phyloP scores from a whole-genome alignment of 2,888 invertebrate species.

The Alsophila aescularia region DNA sequence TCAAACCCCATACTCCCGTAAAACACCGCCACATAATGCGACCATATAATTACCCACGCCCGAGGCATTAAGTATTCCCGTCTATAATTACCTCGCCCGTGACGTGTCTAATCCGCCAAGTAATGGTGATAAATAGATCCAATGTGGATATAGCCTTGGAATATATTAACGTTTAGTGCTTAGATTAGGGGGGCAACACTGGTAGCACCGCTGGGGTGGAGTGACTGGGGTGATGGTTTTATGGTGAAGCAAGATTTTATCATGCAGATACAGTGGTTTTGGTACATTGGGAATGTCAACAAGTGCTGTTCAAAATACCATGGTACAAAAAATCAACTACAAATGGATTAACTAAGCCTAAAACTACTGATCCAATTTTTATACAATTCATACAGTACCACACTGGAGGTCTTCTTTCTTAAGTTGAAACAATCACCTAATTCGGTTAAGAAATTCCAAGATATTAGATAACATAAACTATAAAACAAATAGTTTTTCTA shows the following conservation, averaged over 20 bases:
- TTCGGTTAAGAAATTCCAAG: too few relatives aligned
- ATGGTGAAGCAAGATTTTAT: background rate
- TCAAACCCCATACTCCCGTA: slow-evolving; percentile 1
- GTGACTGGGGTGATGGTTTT: background rate
- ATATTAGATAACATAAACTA: too few relatives aligned
- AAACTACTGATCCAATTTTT: too few relatives aligned
- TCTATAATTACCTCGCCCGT: slow-evolving; percentile 72
- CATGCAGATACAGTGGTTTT: too few relatives aligned
- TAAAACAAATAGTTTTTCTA: too few relatives aligned
- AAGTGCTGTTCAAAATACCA: too few relatives aligned
- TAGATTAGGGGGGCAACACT: slow-evolving; percentile 23
- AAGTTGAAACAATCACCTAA: too few relatives aligned
- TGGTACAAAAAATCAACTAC: too few relatives aligned
- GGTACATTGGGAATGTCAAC: too few relatives aligned
- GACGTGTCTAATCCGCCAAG: slow-evolving; percentile 72
- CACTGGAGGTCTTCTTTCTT: too few relatives aligned
- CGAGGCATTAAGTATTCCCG: slow-evolving; percentile 70
- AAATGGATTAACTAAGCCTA: too few relatives aligned
- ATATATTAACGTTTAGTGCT: slow-evolving; percentile 58
- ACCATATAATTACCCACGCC: slow-evolving; percentile 60
- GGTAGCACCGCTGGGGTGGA: slow-evolving; percentile 1
- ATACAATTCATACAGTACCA: too few relatives aligned
- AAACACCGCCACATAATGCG: slow-evolving; percentile 35
- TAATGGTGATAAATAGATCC: slow-evolving; percentile 81
- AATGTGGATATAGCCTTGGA: slow-evolving; percentile 61